Conservation (phyloP, 2,888 invertebrate species). For the Oligia latruncula region DNA sequence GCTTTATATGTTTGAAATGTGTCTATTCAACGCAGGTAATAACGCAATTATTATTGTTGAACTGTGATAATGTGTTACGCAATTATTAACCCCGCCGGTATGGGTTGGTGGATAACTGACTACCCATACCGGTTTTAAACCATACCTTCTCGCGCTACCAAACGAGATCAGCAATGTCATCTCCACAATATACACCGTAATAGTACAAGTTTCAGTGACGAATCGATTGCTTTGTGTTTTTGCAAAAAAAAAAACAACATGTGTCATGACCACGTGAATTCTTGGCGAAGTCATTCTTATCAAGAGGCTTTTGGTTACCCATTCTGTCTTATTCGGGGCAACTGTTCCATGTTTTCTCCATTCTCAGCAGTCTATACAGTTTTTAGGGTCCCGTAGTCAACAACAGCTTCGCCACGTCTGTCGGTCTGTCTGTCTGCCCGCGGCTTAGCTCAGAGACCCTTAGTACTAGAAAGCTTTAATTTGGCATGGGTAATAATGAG, state of each 20-base stretch:
- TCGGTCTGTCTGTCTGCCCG: no score
- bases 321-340: neutral
- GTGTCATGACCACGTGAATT: neutral
- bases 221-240: neutral
- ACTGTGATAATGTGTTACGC: no score
- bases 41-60: no score
- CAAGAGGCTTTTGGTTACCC: neutral
- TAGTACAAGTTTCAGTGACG: neutral
- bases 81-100: no score
- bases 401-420: neutral
- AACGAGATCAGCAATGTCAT: neutral
- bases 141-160: no score
- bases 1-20: no score
- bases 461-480: no score
- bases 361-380: neutral
- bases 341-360: neutral
- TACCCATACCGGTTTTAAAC: neutral
- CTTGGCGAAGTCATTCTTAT: neutral
- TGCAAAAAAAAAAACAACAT: neutral
- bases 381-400: neutral
- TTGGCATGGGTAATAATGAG: no score
- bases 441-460: no score
- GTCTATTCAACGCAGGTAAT: no score
- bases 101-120: neutral
- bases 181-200: neutral